phyloP scores from a whole-genome alignment of 2,888 invertebrate species.

The Caenorhabditis zanzibari region DNA sequence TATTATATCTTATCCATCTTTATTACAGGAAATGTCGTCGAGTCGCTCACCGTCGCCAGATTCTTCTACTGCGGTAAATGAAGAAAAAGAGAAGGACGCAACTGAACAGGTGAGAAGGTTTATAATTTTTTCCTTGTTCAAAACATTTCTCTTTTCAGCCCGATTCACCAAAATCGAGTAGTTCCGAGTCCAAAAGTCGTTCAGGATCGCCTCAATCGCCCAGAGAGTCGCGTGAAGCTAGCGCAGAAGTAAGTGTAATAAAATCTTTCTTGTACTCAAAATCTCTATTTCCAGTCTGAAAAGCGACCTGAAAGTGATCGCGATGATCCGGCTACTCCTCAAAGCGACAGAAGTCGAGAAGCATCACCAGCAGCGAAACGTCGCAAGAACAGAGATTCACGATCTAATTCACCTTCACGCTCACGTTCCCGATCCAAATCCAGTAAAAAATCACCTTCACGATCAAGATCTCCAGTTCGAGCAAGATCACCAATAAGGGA shows the following conservation, averaged over 20 bases:
- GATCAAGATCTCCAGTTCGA: conserved; percentile 9
- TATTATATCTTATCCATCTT: not conserved
- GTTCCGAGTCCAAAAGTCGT: conserved; percentile 6
- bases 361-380: conserved; percentile 4
- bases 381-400: not conserved
- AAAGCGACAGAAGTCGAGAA: conserved; percentile 20
- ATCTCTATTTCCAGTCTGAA: conserved; percentile 16
- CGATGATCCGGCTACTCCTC: conserved; percentile 16
- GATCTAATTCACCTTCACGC: conserved; percentile 16
- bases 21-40: conserved; percentile 27
- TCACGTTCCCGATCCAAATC: not conserved
- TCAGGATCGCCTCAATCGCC: not conserved
- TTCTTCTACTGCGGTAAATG: not conserved
- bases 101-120: conserved; percentile 7
- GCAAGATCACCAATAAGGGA: not conserved
- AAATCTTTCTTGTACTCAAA: not conserved
- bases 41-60: conserved; percentile 34
- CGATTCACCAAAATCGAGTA: conserved; percentile 28
- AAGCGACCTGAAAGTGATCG: not conserved
- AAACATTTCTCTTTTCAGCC: conserved; percentile 15
- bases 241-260: conserved; percentile 16
- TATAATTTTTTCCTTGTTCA: not conserved
- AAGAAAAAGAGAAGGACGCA: conserved; percentile 4
- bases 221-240: conserved; percentile 7
- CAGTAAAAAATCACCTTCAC: not conserved